Conservation (phyloP, 2,113 vertebrate species). For the Xiphorhynchus elegans region DNA sequence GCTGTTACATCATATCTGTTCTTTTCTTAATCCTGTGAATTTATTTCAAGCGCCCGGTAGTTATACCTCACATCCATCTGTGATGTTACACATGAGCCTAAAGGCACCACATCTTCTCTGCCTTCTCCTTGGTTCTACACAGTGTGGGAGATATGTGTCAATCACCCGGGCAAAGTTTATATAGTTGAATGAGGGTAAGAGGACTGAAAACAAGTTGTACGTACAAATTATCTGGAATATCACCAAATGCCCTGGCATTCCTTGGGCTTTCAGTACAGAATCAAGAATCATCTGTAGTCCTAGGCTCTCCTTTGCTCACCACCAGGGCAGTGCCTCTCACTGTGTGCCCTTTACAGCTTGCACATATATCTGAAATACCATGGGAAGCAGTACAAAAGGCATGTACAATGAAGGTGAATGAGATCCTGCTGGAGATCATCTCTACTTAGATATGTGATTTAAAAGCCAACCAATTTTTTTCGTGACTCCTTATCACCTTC, state of each 20-base stretch:
- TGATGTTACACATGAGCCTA: not conserved
- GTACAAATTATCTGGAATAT: not conserved
- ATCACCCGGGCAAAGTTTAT: not conserved
- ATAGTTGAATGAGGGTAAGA: not conserved
- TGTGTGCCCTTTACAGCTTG: not conserved
- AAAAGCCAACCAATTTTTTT: not conserved
- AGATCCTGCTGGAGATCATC: not conserved
- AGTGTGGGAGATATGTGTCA: not conserved
- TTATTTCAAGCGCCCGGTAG: constrained; percentile 56
- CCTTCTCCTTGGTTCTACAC: not conserved
- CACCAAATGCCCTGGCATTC: not conserved
- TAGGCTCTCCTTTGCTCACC: not conserved
- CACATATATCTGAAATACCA: not conserved
- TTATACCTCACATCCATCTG: constrained; percentile 47
- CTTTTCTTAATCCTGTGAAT: constrained; percentile 40
- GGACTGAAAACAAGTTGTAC: not conserved
- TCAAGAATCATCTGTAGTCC: not conserved
- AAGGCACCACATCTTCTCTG: not conserved
- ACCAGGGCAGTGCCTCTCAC: not conserved
- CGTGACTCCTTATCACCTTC: not conserved
- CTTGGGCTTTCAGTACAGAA: not conserved
- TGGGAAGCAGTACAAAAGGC: fast-evolving
- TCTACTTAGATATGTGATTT: not conserved
- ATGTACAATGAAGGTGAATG: fast-evolving
- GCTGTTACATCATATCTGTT: constrained; percentile 64